phyloP scores from a whole-genome alignment of 2,113 vertebrate genomes.

The Phocoena phocoena region DNA sequence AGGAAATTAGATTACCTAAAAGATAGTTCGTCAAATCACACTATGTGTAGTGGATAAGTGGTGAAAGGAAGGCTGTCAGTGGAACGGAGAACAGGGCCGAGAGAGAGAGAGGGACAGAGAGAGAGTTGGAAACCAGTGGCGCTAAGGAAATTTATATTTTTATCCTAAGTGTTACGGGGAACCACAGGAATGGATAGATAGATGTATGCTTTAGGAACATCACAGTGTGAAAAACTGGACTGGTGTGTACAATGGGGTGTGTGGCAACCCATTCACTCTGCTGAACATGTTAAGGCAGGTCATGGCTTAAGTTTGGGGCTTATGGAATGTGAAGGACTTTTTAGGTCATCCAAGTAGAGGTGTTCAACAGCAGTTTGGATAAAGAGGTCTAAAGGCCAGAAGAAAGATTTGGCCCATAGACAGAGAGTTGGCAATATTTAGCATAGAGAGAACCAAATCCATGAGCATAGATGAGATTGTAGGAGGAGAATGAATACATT shows the following conservation, averaged over 20 bases:
- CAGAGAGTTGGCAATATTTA: neutral
- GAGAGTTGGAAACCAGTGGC: neutral
- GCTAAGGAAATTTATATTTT: neutral
- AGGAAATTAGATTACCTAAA: neutral
- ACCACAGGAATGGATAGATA: neutral
- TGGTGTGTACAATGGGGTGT: fast-evolving
- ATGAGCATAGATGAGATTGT: fast-evolving
- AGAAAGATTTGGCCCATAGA: neutral
- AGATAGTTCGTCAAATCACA: neutral
- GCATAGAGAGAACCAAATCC: neutral
- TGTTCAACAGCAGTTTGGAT: neutral
- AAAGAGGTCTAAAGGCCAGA: neutral
- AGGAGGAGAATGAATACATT: neutral
- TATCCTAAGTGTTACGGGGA: neutral
- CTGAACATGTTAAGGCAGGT: neutral
- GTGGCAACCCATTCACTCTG: too few species aligned
- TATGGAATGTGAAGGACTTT: neutral
- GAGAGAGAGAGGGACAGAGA: too few species aligned
- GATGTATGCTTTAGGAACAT: neutral
- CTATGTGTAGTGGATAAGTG: neutral
- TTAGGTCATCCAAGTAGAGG: neutral
- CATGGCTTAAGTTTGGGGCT: neutral
- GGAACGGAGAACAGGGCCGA: neutral
- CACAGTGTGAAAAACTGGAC: neutral
- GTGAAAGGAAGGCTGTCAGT: neutral